phyloP scores from a whole-genome alignment of 2,888 invertebrate species.

The Petrophora chlorosata region DNA sequence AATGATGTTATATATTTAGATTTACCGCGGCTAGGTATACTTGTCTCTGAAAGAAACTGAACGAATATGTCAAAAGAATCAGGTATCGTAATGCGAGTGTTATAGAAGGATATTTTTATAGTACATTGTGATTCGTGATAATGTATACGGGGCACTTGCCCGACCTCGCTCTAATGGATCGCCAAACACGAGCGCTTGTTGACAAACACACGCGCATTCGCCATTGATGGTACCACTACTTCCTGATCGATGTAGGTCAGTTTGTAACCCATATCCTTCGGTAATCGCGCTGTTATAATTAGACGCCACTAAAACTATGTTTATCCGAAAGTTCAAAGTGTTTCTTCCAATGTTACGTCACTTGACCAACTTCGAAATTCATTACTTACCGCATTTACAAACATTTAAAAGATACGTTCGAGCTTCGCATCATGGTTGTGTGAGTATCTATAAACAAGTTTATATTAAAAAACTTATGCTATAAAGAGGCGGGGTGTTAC shows the following conservation, averaged over 20 bases:
- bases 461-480: neutral
- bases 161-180: constrained; percentile 70
- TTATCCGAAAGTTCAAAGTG: constrained; percentile 31
- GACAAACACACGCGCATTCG: constrained; percentile 43
- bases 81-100: too few species aligned
- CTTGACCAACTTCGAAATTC: constrained; percentile 15
- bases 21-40: too few species aligned
- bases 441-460: neutral
- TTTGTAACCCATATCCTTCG: constrained; percentile 40
- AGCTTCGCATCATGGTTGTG: too few species aligned
- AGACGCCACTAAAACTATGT: constrained; percentile 34
- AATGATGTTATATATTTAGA: too few species aligned
- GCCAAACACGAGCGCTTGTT: constrained; percentile 64
- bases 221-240: constrained; percentile 40
- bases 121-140: too few species aligned
- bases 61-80: too few species aligned
- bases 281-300: constrained; percentile 32
- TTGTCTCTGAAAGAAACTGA: too few species aligned
- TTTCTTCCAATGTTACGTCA: constrained; percentile 15
- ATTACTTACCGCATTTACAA: constrained; percentile 12
- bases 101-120: too few species aligned
- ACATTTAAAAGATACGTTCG: constrained; percentile 23
- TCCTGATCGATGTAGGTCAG: constrained; percentile 41
- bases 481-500: constrained; percentile 17
- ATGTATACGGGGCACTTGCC: constrained; percentile 25